Base-by-base conservation (phyloP, 2,888 invertebrate species). In the Nemotelus nigrinus region DNA sequence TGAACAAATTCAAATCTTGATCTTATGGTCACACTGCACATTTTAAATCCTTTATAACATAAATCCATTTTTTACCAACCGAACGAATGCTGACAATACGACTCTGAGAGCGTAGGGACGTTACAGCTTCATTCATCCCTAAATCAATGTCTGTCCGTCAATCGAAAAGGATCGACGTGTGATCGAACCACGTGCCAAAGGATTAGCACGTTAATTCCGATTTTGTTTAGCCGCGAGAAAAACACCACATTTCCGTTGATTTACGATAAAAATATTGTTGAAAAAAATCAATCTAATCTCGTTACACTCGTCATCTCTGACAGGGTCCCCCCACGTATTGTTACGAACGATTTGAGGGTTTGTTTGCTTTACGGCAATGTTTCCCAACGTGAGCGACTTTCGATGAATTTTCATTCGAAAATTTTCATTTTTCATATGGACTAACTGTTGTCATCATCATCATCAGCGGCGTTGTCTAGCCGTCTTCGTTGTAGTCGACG, bases 171-270 rank as follows among this genome's bases (percentile, higher is more conserved):
- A 76, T 76, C 76, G 58, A 58, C 67, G 50, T 76, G 76, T 67
- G 76, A 76, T 76, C 39, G 39, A 58, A 76, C 65, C 76, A 76
- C 76, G 76, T 76, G 76, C 67, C 67, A 7, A 6, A 10, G 76
- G 76, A 76, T 76, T 76, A 76, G 53, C 41, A 50, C n/a, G 64
- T 25, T 41, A 58, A 48, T 76, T 64, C 47, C 25, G 39, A 44
- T 48, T 63, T 63, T 47, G 6, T 60, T 57, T 63, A n/a, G 48
- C 8, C 39, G 63, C 63, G 63, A 60, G 74, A 63, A 74, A 25
- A 10, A 48, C 48, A 76, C 64, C 76, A 64, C 64, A 76, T 76
- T 64, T 60, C 53, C 65, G 43, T 43, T 68, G 67, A 76, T 76
- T 64, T 57, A 67, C 25, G 76, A 76, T 76, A 58, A 55, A 45